Conservation (phyloP, 2,797 vertebrate species). For the Florisuga fusca region DNA sequence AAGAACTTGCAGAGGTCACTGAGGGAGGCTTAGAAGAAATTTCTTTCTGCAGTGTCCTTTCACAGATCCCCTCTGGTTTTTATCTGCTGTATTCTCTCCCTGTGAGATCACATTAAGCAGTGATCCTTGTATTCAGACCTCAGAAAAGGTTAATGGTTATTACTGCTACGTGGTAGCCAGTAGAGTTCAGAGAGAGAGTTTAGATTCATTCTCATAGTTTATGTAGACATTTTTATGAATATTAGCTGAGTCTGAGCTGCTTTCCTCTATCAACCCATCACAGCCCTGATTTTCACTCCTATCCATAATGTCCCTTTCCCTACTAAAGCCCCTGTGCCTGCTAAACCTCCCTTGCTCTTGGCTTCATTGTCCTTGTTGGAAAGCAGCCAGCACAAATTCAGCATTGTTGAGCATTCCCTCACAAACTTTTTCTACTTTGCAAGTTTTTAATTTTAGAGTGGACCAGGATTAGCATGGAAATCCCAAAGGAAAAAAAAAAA, state of each 20-base stretch:
- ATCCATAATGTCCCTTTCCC: no score
- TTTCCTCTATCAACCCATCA: background rate
- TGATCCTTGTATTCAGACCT: conserved; percentile 8
- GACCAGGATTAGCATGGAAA: background rate
- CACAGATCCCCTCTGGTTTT: conserved; percentile 37
- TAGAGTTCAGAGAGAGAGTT: conserved; percentile 26
- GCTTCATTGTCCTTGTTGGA: background rate
- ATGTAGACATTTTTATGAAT: background rate
- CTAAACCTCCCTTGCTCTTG: background rate
- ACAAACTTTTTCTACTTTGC: background rate
- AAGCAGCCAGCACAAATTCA: background rate
- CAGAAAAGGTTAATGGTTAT: conserved; percentile 59
- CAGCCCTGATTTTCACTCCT: background rate
- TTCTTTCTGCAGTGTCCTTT: conserved; percentile 18
- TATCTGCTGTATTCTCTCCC: background rate
- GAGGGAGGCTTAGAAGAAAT: background rate
- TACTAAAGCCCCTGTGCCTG: background rate
- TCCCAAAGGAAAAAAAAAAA: background rate
- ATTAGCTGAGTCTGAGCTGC: background rate
- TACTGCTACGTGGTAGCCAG: conserved; percentile 2
- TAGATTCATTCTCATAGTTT: background rate
- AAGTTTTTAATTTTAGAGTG: background rate
- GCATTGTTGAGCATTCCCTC: background rate
- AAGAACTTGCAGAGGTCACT: conserved; percentile 1
- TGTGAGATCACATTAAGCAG: background rate